Percentiles rank a stretch among this genome's conserved stretches.
Evolutionary conservation across 2,797 vertebrate genomes (phyloP).

Genomic region (Ptychobarbus kaznakovi): DNA sequence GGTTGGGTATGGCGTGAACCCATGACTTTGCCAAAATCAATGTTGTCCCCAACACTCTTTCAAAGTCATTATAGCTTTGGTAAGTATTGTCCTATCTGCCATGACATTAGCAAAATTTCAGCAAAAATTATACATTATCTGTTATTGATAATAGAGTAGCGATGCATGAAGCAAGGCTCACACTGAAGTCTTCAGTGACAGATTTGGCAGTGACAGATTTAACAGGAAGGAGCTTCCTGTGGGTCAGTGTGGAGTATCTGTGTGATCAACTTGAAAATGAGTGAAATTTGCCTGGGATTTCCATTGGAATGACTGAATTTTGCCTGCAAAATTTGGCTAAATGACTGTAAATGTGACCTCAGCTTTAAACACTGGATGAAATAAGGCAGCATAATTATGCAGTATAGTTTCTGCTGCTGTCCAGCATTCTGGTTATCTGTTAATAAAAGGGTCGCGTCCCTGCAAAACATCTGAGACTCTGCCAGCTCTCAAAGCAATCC

Average conservation of each 20-base stretch:
- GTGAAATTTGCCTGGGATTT: not conserved
- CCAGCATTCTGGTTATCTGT: not conserved
- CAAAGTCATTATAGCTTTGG: no score
- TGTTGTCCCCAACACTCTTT: no score
- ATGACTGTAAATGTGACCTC: not conserved
- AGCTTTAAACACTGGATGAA: not conserved
- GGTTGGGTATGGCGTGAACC: no score
- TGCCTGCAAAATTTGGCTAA: not conserved
- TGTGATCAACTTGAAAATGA: not conserved
- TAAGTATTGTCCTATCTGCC: no score
- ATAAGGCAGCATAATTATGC: not conserved
- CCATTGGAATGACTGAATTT: not conserved
- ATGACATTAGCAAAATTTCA: no score
- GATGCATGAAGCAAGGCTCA: not conserved
- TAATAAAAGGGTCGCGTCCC: not conserved
- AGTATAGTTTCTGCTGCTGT: not conserved
- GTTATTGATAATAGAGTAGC: no score
- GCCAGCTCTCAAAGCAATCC: slow-evolving; percentile 19
- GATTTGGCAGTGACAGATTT: no score
- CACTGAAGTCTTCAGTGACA: not conserved
- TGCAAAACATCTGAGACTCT: not conserved
- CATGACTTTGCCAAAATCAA: no score
- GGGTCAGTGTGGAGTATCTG: not conserved
- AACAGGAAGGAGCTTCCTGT: not conserved
- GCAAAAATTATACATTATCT: no score